Evolutionary conservation across 2,797 vertebrate genomes (phyloP).

Genomic region (Pseudocheirus occidentalis): DNA sequence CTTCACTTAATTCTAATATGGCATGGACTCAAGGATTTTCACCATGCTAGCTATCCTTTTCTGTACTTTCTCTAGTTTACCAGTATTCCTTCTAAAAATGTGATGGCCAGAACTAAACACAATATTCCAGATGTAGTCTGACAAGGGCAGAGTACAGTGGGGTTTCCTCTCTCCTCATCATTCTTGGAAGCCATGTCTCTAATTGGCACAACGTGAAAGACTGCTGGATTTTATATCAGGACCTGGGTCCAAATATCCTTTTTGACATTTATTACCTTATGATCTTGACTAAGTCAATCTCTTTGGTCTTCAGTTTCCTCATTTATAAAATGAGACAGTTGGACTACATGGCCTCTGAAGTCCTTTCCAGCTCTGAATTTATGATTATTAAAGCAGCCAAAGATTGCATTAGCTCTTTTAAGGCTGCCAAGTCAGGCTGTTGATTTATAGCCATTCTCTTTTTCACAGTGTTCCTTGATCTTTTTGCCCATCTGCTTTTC

Average conservation of each 20-base stretch:
- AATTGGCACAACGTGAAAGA: background rate
- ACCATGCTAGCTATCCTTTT: background rate
- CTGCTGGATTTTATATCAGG: background rate
- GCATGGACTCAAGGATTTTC: background rate
- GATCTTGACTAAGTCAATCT: background rate
- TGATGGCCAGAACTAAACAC: background rate
- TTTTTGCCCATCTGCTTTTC: background rate
- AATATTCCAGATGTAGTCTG: background rate
- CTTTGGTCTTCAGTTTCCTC: background rate
- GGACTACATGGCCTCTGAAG: background rate
- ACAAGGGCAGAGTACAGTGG: background rate
- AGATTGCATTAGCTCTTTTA: background rate
- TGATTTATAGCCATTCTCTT: background rate
- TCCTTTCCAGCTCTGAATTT: background rate
- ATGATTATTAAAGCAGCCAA: background rate
- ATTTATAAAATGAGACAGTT: background rate
- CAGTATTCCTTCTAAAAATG: background rate
- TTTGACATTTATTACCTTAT: background rate
- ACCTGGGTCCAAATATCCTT: background rate
- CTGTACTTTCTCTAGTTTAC: background rate
- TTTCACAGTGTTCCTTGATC: background rate
- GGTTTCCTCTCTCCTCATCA: background rate
- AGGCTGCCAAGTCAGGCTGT: background rate
- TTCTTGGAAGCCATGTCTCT: background rate
- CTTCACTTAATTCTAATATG: background rate